Evolutionary conservation across 2,888 invertebrate genomes (phyloP), one percentile per base, ranked within the genome.

Genomic region (Tinea trinotella): DNA sequence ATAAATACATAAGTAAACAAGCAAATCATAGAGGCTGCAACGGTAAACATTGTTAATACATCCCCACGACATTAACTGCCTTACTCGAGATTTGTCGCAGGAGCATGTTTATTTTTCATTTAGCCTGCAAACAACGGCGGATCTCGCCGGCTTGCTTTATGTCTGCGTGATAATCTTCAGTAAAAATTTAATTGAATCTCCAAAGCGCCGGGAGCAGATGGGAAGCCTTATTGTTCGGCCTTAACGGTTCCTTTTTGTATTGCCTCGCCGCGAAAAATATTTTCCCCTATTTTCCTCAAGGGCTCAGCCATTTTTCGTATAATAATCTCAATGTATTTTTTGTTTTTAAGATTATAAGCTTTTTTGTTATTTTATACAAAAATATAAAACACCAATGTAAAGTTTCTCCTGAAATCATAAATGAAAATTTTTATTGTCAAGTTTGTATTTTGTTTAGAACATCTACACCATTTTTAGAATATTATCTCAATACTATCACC

Each of bases 151-250:
- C 50, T 50, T 63, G 63, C 63, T 67, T 69, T 68, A 69, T 67
- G 71, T 71, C 76, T 77, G 80, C 84, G 84, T 85, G 86, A 86
- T 85, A 84, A 82, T 85, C 81, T 80, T 69, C 79, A 79, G 78
- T 87, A 84, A 84, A 85, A 86, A 85, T 76, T 81, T 83, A 87
- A 86, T 85, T 81, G 84, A 84, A 85, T 82, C 76, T 74, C 66
- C 66, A 70, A 71, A 73, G 68, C 55, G 48, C 19, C 64, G 66
- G 62, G 66, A 67, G 71, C 82, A 81, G 82, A 77, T 81, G 82
- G 76, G 76, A 66, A 71, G 59, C 61, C 60, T 61, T 63, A 66
- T 77, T 80, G 74, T 74, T 63, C 62, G 60, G 58, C 66, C 62
- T 61, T 66, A 65, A 67, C 64, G 66, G 64, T 59, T 61, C 61